Base-by-base conservation (phyloP, 2,797 vertebrate genomes). In the Xenops minutus region DNA sequence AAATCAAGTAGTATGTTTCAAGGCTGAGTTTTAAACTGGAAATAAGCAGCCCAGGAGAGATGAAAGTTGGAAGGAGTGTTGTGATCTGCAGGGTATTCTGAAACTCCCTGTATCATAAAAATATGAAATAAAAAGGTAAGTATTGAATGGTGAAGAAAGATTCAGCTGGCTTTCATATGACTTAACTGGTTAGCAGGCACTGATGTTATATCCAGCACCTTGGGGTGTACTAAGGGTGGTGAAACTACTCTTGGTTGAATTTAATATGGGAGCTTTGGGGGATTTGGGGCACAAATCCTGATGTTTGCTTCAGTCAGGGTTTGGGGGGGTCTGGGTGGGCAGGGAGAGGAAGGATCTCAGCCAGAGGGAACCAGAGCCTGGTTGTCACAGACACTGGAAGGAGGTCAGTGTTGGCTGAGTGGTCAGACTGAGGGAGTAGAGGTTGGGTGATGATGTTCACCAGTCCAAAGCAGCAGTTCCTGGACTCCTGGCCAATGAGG, bases 1-100 rank as follows among this genome's bases (percentile, higher is more conserved):
- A 88, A 83, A 94, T 96, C 85, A 93, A 94, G 91, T 96, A 74
- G 17, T 78, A 36, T 52, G 46, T 81, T 95, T 71, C n/a, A 43
- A 75, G 78, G 68, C 78, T 81, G 92, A 71, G n/a, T 22, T 93
- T 63, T 88, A 78, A 94, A 62, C 66, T 67, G 80, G 83, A 96
- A 94, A 91, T 69, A 89, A 92, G 79, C 15, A 80, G 43, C 58
- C n/a, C 48, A 86, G 68, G n/a, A 63, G 72, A 61, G 22, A 36
- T 64, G 24, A 75, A 41, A 32, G 62, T 48, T 48, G 64, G 79
- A 81, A 81, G 75, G 44, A 81, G 10, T 55, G 49, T 15, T 82
- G 66, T 37, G 37, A 36, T 81, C 68, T 71, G 37, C 39, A 68
- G 62, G 55, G 52, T 71, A n/a, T 83, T 83, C 68, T 73, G 52